Percentiles rank a stretch among this genome's conserved stretches.
These are phyloP conservation scores for Melanotaenia nigrans DNA, from an alignment of 2,797 vertebrate species.

Conservation along the genomic window DNA sequence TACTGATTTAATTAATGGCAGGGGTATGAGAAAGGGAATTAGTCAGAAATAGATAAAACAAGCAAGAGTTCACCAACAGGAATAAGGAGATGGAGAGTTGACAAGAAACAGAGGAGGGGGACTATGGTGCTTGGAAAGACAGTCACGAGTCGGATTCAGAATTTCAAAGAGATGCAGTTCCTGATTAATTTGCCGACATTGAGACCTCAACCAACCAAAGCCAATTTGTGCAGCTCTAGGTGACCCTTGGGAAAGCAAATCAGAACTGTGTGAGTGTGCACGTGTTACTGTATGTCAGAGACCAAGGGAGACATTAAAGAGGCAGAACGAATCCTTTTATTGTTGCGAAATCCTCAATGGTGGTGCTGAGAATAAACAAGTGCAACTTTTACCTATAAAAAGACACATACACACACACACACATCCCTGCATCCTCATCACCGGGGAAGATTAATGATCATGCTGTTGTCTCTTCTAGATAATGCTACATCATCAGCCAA, in stretches of 20 bases:
- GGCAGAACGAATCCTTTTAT: slow-evolving; percentile 8
- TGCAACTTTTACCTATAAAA: slow-evolving; percentile 50
- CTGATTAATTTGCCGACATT: slow-evolving; percentile 63
- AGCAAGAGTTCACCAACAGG: slow-evolving; percentile 13
- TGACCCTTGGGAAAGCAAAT: slow-evolving; percentile 65
- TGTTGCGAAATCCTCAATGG: slow-evolving; percentile 52
- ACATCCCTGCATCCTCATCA: slow-evolving; percentile 48
- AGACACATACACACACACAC: slow-evolving; percentile 34
- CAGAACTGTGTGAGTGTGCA: slow-evolving; percentile 30
- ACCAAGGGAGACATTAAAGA: slow-evolving; percentile 22
- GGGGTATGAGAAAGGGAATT: slow-evolving; percentile 20
- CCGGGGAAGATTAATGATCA: slow-evolving; percentile 69
- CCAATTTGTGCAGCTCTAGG: slow-evolving; percentile 74
- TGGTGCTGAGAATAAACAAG: slow-evolving; percentile 53
- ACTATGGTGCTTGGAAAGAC: slow-evolving; percentile 31
- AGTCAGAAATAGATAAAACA: slow-evolving; percentile 28
- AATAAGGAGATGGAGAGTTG: not conserved
- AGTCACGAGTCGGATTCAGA: slow-evolving; percentile 45
- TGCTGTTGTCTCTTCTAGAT: slow-evolving; percentile 64
- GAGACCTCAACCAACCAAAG: slow-evolving; percentile 66
- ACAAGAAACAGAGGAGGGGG: slow-evolving; percentile 43
- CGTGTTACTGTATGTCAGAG: slow-evolving; percentile 19
- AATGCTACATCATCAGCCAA: slow-evolving; percentile 70
- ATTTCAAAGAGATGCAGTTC: slow-evolving; percentile 64
- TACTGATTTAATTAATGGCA: slow-evolving; percentile 48